phyloP scores from a whole-genome alignment of 2,797 vertebrate genomes.

The Thaleichthys pacificus region DNA sequence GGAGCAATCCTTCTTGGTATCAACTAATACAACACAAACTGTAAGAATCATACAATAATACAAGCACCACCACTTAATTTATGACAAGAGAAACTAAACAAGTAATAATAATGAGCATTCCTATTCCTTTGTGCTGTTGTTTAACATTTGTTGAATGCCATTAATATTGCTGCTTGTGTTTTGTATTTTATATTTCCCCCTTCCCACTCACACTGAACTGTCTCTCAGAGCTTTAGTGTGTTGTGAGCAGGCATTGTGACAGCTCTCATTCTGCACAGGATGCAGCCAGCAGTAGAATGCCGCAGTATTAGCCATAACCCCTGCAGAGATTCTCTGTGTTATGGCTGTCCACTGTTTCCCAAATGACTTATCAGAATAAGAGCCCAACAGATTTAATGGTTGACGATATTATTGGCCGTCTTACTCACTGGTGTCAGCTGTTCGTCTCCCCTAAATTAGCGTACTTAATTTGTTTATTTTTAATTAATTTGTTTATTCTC shows the following conservation, averaged over 20 bases:
- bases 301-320: slow-evolving; percentile 39
- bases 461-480: no score
- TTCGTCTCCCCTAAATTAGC: no score
- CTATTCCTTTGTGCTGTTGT: no score
- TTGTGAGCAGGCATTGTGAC: slow-evolving; percentile 60
- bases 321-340: slow-evolving; percentile 22
- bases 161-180: no score
- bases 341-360: slow-evolving; percentile 10
- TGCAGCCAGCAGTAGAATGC: slow-evolving; percentile 29
- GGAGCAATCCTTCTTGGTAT: neutral
- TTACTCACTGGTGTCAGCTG: no score
- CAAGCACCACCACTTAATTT: no score
- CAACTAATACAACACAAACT: neutral
- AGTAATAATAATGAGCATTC: no score
- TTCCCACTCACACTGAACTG: slow-evolving; percentile 14
- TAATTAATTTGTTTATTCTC: no score
- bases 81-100: no score
- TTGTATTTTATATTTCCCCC: slow-evolving; percentile 30
- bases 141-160: no score
- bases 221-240: slow-evolving; percentile 59
- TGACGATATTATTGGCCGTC: no score
- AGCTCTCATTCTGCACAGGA: slow-evolving; percentile 58
- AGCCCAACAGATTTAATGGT: slow-evolving; percentile 5
- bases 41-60: neutral
- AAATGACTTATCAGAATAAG: slow-evolving; percentile 35